These are phyloP conservation scores for Sitta carolinensis DNA, from an alignment of 2,797 vertebrate genomes.

Conservation along the genomic window DNA sequence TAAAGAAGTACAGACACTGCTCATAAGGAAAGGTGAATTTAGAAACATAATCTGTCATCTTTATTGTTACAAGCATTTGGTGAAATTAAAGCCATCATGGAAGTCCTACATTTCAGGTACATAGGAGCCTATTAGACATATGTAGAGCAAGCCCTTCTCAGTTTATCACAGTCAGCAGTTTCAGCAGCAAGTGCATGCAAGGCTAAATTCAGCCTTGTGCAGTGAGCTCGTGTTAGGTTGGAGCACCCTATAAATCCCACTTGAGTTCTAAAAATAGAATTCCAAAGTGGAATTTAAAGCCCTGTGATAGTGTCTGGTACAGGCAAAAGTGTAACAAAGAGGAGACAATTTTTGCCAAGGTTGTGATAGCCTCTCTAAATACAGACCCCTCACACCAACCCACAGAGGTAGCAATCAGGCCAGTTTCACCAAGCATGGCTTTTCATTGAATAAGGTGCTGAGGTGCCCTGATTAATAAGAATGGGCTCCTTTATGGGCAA, in stretches of 20 bases:
- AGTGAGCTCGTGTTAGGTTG: background rate
- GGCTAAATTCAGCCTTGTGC: constrained; percentile 36
- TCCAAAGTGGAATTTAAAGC: constrained; percentile 21
- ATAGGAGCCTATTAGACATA: background rate
- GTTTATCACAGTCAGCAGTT: constrained; percentile 27
- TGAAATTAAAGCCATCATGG: background rate
- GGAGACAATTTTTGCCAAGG: background rate
- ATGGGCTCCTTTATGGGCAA: background rate
- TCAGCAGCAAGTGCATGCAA: background rate
- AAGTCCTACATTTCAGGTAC: background rate
- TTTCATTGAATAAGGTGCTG: background rate
- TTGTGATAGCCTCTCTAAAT: background rate
- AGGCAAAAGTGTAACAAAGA: background rate
- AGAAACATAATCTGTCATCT: background rate
- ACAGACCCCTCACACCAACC: background rate
- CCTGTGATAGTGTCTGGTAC: background rate
- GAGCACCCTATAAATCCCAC: constrained; percentile 31
- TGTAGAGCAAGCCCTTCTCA: background rate
- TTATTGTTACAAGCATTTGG: background rate
- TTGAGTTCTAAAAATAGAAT: constrained; percentile 43
- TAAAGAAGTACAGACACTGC: background rate
- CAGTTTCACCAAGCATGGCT: background rate
- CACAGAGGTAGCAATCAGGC: background rate
- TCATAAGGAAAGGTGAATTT: background rate
- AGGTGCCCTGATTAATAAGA: background rate